These are phyloP conservation scores for Ceratina australensis DNA, from an alignment of 1,140 invertebrate species.

Conservation along the genomic window DNA sequence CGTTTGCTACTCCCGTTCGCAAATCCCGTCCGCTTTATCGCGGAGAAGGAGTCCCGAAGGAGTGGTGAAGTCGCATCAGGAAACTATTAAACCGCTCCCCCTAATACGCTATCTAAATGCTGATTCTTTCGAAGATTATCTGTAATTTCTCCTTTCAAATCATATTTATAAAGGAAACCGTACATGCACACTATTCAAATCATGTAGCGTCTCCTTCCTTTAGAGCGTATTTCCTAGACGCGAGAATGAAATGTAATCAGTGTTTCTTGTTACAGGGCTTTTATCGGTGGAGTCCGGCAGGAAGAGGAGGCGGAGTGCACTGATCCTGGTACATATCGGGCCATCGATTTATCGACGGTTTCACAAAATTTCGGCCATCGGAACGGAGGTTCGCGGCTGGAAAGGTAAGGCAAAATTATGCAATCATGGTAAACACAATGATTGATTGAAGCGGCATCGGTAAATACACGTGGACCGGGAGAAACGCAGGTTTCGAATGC, in stretches of 20 bases:
- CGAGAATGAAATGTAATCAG: too few relatives aligned
- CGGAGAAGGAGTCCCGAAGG: not conserved
- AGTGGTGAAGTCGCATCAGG: conserved; percentile 37
- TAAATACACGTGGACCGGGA: conserved; percentile 7
- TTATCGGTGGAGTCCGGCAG: too few relatives aligned
- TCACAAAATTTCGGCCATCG: not conserved
- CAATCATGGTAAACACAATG: not conserved
- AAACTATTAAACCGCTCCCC: conserved; percentile 31
- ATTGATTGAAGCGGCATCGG: conserved; percentile 14
- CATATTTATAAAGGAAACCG: conserved; percentile 52
- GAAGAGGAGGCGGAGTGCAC: too few relatives aligned
- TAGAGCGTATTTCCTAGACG: not conserved
- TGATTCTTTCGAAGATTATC: conserved; percentile 66
- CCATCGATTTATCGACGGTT: not conserved
- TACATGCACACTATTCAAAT: conserved; percentile 13
- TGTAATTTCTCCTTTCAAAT: conserved; percentile 62
- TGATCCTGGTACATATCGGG: too few relatives aligned
- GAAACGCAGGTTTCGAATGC: conserved; percentile 7
- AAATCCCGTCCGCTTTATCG: conserved; percentile 29
- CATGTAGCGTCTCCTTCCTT: conserved; percentile 28
- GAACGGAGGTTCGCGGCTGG: too few relatives aligned
- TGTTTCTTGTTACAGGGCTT: too few relatives aligned
- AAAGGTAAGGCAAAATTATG: not conserved
- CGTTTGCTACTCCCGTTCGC: conserved; percentile 1
- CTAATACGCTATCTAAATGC: conserved; percentile 69